Percentiles rank a stretch among this genome's conserved stretches.
phyloP scores from a whole-genome alignment of 2,113 vertebrate genomes.

The Phalacrocorax carbo region DNA sequence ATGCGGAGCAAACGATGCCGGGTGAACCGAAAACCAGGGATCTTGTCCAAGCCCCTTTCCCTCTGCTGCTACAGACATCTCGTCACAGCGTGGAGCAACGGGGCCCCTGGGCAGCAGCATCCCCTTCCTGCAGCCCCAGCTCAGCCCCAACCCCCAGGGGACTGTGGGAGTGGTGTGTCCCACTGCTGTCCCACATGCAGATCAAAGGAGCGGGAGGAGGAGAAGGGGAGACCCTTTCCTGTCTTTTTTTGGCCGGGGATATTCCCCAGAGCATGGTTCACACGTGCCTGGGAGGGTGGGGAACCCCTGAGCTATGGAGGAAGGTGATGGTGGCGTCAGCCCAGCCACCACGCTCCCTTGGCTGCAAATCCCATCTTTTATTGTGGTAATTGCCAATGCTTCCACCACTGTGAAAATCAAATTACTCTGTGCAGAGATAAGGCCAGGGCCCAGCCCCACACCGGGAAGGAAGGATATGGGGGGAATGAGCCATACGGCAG shows the following conservation, averaged over 20 bases:
- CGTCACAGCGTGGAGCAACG: rapidly evolving
- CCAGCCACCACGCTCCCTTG: background rate
- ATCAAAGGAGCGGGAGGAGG: background rate
- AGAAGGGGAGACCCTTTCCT: background rate
- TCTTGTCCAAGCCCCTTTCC: background rate
- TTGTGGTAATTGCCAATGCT: background rate
- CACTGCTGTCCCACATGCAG: background rate
- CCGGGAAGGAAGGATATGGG: background rate
- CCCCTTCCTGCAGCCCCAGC: background rate
- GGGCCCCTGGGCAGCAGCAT: background rate
- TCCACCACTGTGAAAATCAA: background rate
- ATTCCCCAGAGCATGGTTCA: background rate
- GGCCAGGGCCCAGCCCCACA: background rate
- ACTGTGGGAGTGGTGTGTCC: background rate
- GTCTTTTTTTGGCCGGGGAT: background rate
- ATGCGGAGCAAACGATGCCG: rapidly evolving
- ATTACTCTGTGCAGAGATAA: background rate
- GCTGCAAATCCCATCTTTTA: background rate
- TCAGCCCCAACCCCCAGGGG: background rate
- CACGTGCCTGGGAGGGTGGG: background rate
- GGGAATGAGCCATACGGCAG: background rate
- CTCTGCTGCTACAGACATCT: background rate
- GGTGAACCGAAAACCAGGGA: background rate
- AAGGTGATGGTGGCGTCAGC: background rate
- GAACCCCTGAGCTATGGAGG: background rate